Percentiles rank a stretch among this genome's conserved stretches.
These are phyloP conservation scores for Araneus ventricosus DNA, from an alignment of 1,140 invertebrate species.

Conservation along the genomic window DNA sequence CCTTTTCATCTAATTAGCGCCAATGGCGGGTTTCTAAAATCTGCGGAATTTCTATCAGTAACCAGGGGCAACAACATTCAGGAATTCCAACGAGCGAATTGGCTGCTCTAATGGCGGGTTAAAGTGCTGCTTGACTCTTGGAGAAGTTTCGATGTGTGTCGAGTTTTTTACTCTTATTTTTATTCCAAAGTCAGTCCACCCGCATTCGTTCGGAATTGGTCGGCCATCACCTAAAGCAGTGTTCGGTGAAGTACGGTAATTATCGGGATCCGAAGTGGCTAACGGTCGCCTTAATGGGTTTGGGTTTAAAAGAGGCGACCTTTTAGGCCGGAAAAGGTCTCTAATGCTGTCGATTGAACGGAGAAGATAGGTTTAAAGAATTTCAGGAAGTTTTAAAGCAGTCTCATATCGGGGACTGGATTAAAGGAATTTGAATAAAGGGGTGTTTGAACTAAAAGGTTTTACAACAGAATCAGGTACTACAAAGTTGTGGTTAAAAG, in stretches of 20 bases:
- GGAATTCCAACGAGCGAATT: neutral
- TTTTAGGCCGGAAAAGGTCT: neutral
- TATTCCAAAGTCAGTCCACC: neutral
- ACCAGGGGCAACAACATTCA: neutral
- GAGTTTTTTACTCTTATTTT: neutral
- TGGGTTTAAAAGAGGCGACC: neutral
- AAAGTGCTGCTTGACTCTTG: neutral
- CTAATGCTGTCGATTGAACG: neutral
- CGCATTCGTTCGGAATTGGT: neutral
- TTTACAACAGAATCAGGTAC: neutral
- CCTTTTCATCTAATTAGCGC: conserved; percentile 22
- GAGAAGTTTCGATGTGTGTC: neutral
- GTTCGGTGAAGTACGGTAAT: neutral
- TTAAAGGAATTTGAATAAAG: neutral
- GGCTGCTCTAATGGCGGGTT: neutral
- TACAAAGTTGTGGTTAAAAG: no score
- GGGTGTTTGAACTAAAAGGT: neutral
- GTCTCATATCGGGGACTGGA: neutral
- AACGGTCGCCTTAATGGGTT: neutral
- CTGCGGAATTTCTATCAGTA: neutral
- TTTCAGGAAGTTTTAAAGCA: neutral
- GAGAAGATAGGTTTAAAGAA: neutral
- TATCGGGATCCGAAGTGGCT: neutral
- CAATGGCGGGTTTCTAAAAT: neutral
- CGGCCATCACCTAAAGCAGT: neutral